Percentiles rank a stretch among this genome's conserved stretches.
Evolutionary conservation across 2,888 invertebrate species (phyloP).

Genomic region (Keiferia lycopersicella): DNA sequence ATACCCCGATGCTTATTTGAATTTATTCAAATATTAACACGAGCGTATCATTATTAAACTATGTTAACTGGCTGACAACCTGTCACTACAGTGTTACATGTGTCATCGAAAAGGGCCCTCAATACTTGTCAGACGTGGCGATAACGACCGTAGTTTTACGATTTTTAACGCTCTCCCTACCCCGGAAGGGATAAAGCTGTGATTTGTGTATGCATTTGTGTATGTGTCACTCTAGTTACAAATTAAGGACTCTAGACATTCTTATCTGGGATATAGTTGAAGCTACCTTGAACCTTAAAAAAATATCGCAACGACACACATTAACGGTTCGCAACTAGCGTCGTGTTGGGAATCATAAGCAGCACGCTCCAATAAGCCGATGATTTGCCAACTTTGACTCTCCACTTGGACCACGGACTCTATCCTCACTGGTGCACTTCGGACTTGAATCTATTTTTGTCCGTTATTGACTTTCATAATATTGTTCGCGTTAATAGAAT

Average conservation of each 20-base stretch:
- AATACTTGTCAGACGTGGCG: too few species aligned
- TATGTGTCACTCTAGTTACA: too few species aligned
- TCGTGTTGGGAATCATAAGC: conserved; percentile 11
- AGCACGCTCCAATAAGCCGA: conserved; percentile 73
- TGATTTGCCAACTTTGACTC: conserved; percentile 61
- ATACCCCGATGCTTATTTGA: conserved; percentile 5
- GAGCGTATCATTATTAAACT: neutral
- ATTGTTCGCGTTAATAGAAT: too few species aligned
- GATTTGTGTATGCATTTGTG: too few species aligned
- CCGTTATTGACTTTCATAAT: neutral
- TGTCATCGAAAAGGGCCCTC: too few species aligned
- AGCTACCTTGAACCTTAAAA: neutral
- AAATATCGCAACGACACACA: conserved; percentile 1
- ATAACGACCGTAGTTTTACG: too few species aligned
- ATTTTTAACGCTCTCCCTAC: too few species aligned
- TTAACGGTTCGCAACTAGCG: neutral
- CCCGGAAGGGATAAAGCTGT: too few species aligned
- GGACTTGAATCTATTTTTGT: neutral
- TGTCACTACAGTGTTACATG: too few species aligned
- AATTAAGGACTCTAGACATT: too few species aligned
- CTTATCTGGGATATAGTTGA: too few species aligned
- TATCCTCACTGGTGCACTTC: neutral
- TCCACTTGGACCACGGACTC: neutral
- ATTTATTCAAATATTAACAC: conserved; percentile 10
- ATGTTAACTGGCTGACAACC: too few species aligned